Base-by-base conservation (phyloP, 2,797 vertebrate genomes). In the Myiothlypis chrysogaster region DNA sequence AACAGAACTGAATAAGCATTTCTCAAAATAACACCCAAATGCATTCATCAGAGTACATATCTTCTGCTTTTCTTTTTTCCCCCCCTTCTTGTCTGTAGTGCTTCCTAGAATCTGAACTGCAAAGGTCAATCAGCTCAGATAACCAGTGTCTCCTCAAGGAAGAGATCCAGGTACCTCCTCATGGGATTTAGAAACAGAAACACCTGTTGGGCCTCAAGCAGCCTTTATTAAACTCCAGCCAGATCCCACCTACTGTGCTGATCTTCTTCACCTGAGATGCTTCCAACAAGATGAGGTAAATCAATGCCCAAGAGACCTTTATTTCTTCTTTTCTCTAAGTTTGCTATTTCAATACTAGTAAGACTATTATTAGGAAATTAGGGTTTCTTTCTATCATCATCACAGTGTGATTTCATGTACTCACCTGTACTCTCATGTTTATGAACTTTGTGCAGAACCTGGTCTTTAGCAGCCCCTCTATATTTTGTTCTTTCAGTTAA, bases 11-110 rank as follows among this genome's bases (percentile, higher is more conserved):
- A 91, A 79, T 65, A 91, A 37, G 8, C 6, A 37, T 70, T 83
- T 81, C 66, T 90, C 44, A 79, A 82, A 89, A 71, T 72, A 90
- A 86, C 37, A 86, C 44, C 63, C 61, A 86, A 77, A 66, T 22
- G 1, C 59, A 71, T 44, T 90, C 39, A 57, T 86, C 72, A 70
- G 70, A 34, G 9, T 23, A 19, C 21, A 30, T 19, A 8, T 17
- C 25, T 64, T 89, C 25, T 50, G 4, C 6, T 50, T 44, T n/a
- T n/a, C 4, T 32, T 47, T 19, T 21, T 19, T 19, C 16, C 1
- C 1, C 1, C 9, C 9, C 5, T 50, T 22, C 30, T 71, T 41
- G 30, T 43, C 41, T 76, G 20, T 25, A 68, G 63, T 21, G 15
- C 46, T 52, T 68, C 47, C 37, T 15, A 60, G 46, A 76, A 72